Conservation (phyloP, 2,888 invertebrate genomes). For the Zonitis immaculata region DNA sequence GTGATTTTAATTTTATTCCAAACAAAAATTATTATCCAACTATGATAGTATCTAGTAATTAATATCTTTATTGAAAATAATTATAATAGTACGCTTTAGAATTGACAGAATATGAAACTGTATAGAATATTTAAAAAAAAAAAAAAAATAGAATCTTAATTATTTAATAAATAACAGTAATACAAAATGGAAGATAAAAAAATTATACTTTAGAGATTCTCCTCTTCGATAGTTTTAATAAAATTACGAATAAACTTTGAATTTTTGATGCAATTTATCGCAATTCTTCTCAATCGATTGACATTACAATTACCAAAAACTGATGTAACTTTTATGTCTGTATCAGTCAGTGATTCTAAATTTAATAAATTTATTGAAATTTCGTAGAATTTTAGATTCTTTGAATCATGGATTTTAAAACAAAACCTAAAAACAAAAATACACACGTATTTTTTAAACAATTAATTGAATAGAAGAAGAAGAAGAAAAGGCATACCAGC, state of each 20-base stretch:
- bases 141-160: too few relatives aligned
- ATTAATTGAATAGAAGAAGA: not conserved
- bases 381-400: not conserved
- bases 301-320: constrained; percentile 1
- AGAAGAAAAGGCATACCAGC: too few relatives aligned
- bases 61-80: not conserved
- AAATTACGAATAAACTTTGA: constrained; percentile 2
- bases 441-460: not conserved
- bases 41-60: not conserved
- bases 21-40: not conserved
- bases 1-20: not conserved
- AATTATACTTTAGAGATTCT: too few relatives aligned
- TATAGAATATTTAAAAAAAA: too few relatives aligned
- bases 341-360: constrained; percentile 1
- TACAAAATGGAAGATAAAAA: too few relatives aligned
- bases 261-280: constrained; percentile 2
- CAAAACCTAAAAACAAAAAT: not conserved
- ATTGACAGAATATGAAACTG: not conserved
- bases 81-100: not conserved
- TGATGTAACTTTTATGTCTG: not conserved
- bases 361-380: constrained; percentile 4
- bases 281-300: not conserved
- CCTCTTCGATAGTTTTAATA: not conserved
- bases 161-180: too few relatives aligned
- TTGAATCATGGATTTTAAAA: not conserved